These are phyloP conservation scores for Xenus cinereus DNA, from an alignment of 2,113 vertebrate genomes.

Conservation along the genomic window DNA sequence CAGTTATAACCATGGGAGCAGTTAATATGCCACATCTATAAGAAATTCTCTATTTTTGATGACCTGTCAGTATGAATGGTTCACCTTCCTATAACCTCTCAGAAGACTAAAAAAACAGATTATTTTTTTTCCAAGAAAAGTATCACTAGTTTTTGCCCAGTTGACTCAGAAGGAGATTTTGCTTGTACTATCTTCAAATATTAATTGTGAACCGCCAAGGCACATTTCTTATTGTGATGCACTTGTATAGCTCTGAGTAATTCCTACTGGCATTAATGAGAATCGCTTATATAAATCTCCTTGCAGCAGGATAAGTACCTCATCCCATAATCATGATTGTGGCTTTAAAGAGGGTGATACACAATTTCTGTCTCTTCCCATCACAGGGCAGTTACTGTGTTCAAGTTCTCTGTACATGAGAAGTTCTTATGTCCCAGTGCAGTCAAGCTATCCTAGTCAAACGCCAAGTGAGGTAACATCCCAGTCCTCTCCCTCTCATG, in stretches of 20 bases:
- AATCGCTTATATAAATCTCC: constrained; percentile 28
- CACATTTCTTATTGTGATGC: constrained; percentile 32
- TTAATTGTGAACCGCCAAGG: constrained; percentile 40
- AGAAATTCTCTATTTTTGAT: background rate
- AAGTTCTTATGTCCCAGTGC: too few relatives aligned
- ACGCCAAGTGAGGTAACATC: background rate
- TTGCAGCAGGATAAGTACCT: constrained; percentile 9
- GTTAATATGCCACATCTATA: background rate
- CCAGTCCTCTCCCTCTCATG: background rate
- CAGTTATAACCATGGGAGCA: background rate
- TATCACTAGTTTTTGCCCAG: background rate
- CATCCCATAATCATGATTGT: background rate
- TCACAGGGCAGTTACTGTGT: background rate
- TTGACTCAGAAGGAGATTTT: background rate
- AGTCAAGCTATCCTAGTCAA: background rate
- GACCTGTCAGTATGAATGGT: background rate
- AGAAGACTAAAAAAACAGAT: background rate
- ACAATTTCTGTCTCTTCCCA: background rate
- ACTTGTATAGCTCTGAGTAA: constrained; percentile 28
- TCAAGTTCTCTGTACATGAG: background rate
- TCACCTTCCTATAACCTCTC: background rate
- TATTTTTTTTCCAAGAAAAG: background rate
- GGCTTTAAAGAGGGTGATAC: background rate
- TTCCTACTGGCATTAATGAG: constrained; percentile 38
- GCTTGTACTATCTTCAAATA: constrained; percentile 18